Base-by-base conservation (phyloP, 2,888 invertebrate species). In the Tricholauxania praeusta region DNA sequence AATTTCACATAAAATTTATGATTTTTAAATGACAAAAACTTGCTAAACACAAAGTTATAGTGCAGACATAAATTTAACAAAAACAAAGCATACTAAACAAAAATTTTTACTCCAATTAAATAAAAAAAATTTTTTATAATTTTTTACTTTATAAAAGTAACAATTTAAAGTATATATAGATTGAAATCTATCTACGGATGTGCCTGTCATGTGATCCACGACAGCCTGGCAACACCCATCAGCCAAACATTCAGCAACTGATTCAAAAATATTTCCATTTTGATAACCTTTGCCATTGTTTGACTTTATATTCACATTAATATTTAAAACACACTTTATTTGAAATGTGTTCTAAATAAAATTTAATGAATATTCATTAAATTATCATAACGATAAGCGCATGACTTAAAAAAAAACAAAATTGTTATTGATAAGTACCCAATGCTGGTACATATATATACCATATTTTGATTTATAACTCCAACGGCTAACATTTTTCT, bases 201-300 rank as follows among this genome's bases (percentile, higher is more conserved):
- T 39, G 39, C 8, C 39, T 39, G 39, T 28, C 28, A 57, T 28
- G n/a, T 28, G 19, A 57, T 28, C 57, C 22, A 28, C 57, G 28
- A 48, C 17, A 48, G 48, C 49, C 6, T 19, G 48, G 8, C 12
- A 62, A 47, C 39, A 39, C 39, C 8, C 39, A 62, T 47, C 8
- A 57, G 28, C 3, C 22, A 15, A 12, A 1, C 22, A 28, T 7
- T 17, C 4, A 62, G 39, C n/a, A 48, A 6, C 47, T 47, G 19
- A 19, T 10, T 63, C 22, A 8, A 48, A 39, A 47, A 63, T 63
- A 63, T 63, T 63, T 47, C 28, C 63, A 14, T 17, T 63, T 63
- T 63, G 63, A 63, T 63, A 63, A 63, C 63, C 63, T 63, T 63
- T 63, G 47, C 14, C 63, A 47, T 47, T 14, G 39, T 39, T 39